A percentile compares a stretch with the other conserved stretches of the same genome.
Evolutionary conservation across 1,140 invertebrate species (phyloP).

Genomic region (Epicauta chinensis): DNA sequence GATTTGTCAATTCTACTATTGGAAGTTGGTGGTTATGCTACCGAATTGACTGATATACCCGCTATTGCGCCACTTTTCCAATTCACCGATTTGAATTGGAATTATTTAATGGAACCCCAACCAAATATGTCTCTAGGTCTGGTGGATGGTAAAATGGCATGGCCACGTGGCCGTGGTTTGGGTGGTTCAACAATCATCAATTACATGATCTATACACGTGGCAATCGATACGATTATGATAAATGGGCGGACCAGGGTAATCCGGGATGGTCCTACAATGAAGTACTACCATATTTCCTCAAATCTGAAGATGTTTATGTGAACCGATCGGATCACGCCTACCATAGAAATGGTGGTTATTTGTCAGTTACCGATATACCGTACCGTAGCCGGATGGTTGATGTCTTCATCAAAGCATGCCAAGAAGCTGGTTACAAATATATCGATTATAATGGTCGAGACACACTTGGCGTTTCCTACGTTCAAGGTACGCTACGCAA

Average conservation of each 20-base stretch:
- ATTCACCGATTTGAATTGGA: conserved; percentile 70
- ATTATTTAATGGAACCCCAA: conserved; percentile 67
- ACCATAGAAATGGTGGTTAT: conserved; percentile 43
- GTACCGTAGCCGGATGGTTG: conserved; percentile 52
- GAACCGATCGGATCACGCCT: conserved; percentile 40
- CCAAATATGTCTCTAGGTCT: conserved; percentile 40
- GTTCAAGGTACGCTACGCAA: conserved; percentile 71
- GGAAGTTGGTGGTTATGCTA: conserved; percentile 61
- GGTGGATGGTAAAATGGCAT: conserved; percentile 48
- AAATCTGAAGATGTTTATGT: conserved; percentile 63
- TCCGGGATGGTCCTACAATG: conserved; percentile 72
- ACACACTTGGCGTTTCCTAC: conserved; percentile 83
- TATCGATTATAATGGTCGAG: conserved; percentile 81
- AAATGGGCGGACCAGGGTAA: conserved; percentile 68
- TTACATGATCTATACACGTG: conserved; percentile 86
- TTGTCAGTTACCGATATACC: conserved; percentile 44
- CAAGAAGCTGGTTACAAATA: conserved; percentile 63
- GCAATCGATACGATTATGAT: conserved; percentile 58
- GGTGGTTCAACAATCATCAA: conserved; percentile 79
- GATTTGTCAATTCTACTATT: conserved; percentile 65
- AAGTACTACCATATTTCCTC: conserved; percentile 74
- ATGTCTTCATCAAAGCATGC: conserved; percentile 64
- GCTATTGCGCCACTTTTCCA: conserved; percentile 62
- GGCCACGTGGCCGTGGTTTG: conserved; percentile 57
- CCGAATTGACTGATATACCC: conserved; percentile 66